phyloP scores from a whole-genome alignment of 2,888 invertebrate species.

The Ctena decussata region DNA sequence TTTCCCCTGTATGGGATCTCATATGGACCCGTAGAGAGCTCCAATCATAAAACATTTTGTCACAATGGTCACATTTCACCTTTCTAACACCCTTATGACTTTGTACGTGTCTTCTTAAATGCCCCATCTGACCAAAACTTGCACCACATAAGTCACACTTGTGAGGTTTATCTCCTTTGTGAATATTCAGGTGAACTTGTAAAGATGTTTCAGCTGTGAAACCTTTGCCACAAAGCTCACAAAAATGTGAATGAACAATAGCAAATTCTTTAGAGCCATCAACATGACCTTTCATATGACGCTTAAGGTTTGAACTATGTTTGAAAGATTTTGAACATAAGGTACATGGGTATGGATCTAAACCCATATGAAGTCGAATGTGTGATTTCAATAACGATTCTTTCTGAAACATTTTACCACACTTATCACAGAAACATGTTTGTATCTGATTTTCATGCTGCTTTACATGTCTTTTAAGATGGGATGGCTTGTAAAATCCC shows the following conservation, averaged over 20 bases:
- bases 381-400: not conserved
- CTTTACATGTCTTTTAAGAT: not conserved
- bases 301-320: not conserved
- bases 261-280: not conserved
- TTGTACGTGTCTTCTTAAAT: not conserved
- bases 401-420: not conserved
- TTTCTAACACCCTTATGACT: not conserved
- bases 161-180: not conserved
- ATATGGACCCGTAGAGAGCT: not conserved
- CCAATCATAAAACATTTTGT: not conserved
- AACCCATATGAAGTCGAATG: not conserved
- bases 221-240: not conserved
- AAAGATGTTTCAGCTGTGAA: not conserved
- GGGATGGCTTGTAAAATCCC: not conserved
- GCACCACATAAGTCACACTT: not conserved
- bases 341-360: not conserved
- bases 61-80: not conserved
- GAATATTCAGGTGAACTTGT: not conserved
- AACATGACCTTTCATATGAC: not conserved
- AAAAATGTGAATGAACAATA: not conserved
- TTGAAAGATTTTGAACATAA: not conserved
- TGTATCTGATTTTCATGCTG: not conserved
- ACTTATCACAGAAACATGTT: not conserved
- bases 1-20: not conserved
- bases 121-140: not conserved